These are phyloP conservation scores for Molossus molossus DNA, from an alignment of 2,797 vertebrate genomes.

Conservation along the genomic window DNA sequence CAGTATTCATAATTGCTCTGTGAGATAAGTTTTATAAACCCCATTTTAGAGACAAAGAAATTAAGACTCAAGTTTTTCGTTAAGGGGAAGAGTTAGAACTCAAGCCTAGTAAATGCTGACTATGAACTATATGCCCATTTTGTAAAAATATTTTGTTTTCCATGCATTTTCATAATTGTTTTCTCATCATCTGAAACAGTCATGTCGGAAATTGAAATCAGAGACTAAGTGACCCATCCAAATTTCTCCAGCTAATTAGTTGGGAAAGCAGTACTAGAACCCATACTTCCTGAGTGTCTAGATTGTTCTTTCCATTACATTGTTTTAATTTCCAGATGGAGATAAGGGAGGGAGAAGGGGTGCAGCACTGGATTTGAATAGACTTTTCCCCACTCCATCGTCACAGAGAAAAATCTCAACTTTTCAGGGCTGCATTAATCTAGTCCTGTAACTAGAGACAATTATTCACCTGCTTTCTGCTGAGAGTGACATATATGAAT, in stretches of 20 bases:
- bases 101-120: slow-evolving; percentile 45
- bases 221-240: slow-evolving; percentile 47
- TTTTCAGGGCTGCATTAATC: slow-evolving; percentile 52
- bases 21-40: slow-evolving; percentile 12
- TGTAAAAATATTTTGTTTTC: slow-evolving; percentile 51
- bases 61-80: neutral
- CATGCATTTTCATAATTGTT: slow-evolving; percentile 37
- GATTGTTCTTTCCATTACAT: neutral
- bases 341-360: neutral
- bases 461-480: slow-evolving; percentile 28
- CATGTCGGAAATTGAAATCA: slow-evolving; percentile 53
- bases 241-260: slow-evolving; percentile 14
- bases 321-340: slow-evolving; percentile 67
- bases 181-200: slow-evolving; percentile 37
- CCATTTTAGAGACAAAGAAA: slow-evolving; percentile 46
- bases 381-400: neutral
- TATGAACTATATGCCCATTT: slow-evolving; percentile 66
- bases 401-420: slow-evolving; percentile 3
- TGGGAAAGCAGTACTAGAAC: slow-evolving; percentile 37
- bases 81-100: slow-evolving; percentile 9
- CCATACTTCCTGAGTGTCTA: neutral
- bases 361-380: neutral
- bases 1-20: slow-evolving; percentile 49
- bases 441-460: neutral
- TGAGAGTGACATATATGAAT: slow-evolving; percentile 16